These are phyloP conservation scores for Oppia nitens DNA, from an alignment of 1,140 invertebrate genomes.

Conservation along the genomic window DNA sequence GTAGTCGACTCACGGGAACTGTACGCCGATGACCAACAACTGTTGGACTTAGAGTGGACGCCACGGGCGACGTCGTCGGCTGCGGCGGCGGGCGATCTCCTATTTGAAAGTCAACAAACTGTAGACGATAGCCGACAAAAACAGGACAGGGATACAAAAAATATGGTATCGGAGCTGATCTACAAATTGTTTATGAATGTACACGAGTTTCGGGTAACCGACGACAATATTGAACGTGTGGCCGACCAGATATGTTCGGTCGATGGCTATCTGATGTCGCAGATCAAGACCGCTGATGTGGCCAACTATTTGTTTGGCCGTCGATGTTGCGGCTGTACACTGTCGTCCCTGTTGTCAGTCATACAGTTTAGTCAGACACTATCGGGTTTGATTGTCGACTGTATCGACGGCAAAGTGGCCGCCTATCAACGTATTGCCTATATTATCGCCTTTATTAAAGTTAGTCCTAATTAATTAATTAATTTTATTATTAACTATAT, in stretches of 20 bases:
- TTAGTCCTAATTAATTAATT: neutral
- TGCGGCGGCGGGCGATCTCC: no score
- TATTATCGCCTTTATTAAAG: neutral
- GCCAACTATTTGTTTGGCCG: neutral
- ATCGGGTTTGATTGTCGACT: neutral
- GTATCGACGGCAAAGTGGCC: neutral
- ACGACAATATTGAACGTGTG: neutral
- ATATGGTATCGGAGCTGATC: no score
- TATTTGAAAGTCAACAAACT: no score
- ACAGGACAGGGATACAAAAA: no score
- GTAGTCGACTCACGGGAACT: neutral
- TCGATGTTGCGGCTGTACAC: neutral
- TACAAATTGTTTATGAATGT: neutral
- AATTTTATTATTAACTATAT: no score
- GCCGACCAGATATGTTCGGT: neutral
- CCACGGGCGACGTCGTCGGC: no score
- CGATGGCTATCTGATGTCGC: neutral
- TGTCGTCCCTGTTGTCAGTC: neutral
- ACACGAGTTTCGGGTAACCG: neutral
- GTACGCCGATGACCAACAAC: neutral
- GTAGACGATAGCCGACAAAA: no score
- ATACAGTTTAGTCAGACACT: neutral
- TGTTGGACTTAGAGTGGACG: no score
- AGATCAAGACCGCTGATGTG: neutral
- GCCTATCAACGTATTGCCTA: neutral